Percentiles rank a stretch among this genome's conserved stretches.
Conservation (phyloP, 92 coral and sea anemone genomes). For the Porites cylindrica region DNA sequence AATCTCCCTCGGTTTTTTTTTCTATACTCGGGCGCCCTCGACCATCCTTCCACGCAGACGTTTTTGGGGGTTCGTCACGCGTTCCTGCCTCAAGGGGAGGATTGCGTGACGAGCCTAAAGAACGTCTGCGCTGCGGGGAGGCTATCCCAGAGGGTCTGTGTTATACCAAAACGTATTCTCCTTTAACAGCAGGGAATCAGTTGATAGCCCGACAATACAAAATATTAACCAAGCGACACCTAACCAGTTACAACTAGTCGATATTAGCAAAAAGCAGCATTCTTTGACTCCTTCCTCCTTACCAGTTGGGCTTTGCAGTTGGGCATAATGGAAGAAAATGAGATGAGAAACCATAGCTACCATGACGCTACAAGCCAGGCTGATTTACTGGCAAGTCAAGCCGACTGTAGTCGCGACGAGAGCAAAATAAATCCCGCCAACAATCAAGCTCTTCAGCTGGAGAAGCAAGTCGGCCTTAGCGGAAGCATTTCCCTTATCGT, state of each 20-base stretch:
- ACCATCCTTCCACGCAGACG: too few relatives aligned
- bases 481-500: conserved; percentile 77
- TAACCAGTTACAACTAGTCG: not conserved
- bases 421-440: conserved; percentile 55
- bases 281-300: not conserved
- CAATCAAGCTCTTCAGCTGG: conserved; percentile 2
- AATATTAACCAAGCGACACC: too few relatives aligned
- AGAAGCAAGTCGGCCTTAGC: conserved; percentile 66
- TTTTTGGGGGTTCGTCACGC: too few relatives aligned
- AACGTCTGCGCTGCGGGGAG: too few relatives aligned
- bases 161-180: too few relatives aligned
- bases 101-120: too few relatives aligned
- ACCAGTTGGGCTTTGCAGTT: not conserved
- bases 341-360: not conserved
- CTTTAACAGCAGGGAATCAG: too few relatives aligned
- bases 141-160: too few relatives aligned
- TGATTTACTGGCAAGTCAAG: conserved; percentile 3
- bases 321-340: not conserved
- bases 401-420: not conserved
- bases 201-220: too few relatives aligned
- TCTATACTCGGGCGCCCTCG: too few relatives aligned
- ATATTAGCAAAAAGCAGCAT: not conserved
- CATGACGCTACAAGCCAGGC: not conserved
- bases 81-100: too few relatives aligned
- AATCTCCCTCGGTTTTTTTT: too few relatives aligned